Base-by-base conservation (phyloP, 2,888 invertebrate species). In the Scaptomyza caliginosa region DNA sequence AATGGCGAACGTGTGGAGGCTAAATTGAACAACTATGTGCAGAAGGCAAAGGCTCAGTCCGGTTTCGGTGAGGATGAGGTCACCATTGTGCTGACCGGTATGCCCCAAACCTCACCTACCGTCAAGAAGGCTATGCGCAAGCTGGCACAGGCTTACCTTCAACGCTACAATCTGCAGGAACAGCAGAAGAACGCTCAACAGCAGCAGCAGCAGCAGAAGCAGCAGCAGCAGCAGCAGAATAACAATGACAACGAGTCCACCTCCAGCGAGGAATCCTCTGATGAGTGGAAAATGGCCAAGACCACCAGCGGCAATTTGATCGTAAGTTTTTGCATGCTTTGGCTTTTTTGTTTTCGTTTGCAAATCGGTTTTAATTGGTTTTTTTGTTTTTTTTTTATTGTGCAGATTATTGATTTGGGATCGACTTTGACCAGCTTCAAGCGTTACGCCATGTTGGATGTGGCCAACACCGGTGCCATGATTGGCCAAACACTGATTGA, bases 21-120 rank as follows among this genome's bases (percentile, higher is more conserved):
- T 48, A 88, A 82, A 21, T 39, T 82, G 74, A 82, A 70, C 87
- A 88, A 88, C 64, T 88, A 70, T 32, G 82, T 82, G 17, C 50
- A 74, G 46, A 84, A 69, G 60, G 82, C 82, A 3, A 59, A 51
- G 40, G 40, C 63, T 19, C 62, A 57, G 59, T 17, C 56, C 32
- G 65, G 80, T 5, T 83, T 90, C 40, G 88, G 76, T 26, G 66
- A 80, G 45, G 85, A 90, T 42, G 91, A 90, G 68, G 85, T 90
- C 2, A 89, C 91, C 59, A 76, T 90, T 63, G 83, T 88, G 28
- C 69, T 90, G n/a, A 89, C 91, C 21, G 91, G 90, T 24, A 58
- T 90, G 57, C 81, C 88, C 46, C 77, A 88, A 48, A 77, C 46
- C 21, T 56, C 77, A 3, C 74, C 77, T 24, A 74, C 85, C 38